Evolutionary conservation across 2,113 vertebrate genomes (phyloP).

Genomic region (Platycercus adscitus): DNA sequence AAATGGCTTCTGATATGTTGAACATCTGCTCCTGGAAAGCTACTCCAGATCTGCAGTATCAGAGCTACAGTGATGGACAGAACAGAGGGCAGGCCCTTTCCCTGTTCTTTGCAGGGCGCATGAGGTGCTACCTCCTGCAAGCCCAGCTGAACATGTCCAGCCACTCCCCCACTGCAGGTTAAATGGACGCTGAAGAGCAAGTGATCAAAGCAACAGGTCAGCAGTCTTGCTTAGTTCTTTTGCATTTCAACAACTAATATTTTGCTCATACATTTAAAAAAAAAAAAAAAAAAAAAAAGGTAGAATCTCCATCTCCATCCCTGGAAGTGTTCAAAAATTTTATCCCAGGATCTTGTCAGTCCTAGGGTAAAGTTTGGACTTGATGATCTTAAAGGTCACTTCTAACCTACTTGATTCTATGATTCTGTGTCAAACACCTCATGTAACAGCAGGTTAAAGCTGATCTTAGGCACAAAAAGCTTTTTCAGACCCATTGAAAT

Average conservation of each 20-base stretch:
- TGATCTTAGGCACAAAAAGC: neutral
- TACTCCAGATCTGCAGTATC: neutral
- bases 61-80: neutral
- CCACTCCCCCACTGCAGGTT: neutral
- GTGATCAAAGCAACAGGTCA: neutral
- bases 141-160: fast-evolving
- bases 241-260: neutral
- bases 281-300: neutral
- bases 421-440: neutral
- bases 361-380: neutral
- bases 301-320: neutral
- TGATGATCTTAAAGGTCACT: neutral
- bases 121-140: neutral
- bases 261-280: neutral
- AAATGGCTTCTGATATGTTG: neutral
- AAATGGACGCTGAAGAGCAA: neutral
- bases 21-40: neutral
- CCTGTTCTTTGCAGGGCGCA: neutral
- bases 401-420: neutral
- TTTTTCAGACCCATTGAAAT: neutral
- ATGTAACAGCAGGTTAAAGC: neutral
- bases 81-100: neutral
- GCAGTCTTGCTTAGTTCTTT: neutral
- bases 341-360: neutral
- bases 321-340: neutral